These are phyloP conservation scores for Microcebus murinus DNA, from an alignment of 2,113 vertebrate species.

Conservation along the genomic window DNA sequence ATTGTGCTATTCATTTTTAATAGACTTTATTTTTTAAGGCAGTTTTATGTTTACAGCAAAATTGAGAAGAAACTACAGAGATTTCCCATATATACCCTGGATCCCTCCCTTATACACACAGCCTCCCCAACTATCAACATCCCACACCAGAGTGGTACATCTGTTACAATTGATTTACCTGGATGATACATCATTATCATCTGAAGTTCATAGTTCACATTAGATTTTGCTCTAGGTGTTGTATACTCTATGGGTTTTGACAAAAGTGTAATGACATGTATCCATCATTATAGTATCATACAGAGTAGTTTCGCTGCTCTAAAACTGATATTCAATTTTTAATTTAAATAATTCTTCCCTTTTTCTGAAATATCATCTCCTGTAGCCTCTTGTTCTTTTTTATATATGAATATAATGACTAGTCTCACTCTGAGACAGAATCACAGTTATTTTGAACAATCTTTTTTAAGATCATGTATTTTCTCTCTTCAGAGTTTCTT, in stretches of 20 bases:
- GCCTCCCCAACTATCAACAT: not conserved
- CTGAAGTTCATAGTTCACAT: not conserved
- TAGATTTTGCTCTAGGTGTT: not conserved
- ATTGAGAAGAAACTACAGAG: not conserved
- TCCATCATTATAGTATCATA: not conserved
- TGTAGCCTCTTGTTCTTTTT: not conserved
- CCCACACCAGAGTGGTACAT: not conserved
- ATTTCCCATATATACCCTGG: not conserved
- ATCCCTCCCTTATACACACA: not conserved
- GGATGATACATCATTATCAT: not conserved
- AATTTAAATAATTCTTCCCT: not conserved
- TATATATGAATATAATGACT: not conserved
- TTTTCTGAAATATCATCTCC: not conserved
- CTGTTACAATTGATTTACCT: not conserved
- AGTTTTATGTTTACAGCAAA: not conserved
- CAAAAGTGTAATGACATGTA: not conserved
- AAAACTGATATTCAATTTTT: not conserved
- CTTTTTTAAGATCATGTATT: not conserved
- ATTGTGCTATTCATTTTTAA: not conserved
- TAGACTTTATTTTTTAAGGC: not conserved
- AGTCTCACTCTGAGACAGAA: not conserved
- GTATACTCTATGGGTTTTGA: not conserved
- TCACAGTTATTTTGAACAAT: not conserved
- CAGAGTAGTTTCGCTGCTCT: not conserved
- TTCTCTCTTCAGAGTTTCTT: not conserved